Percentiles rank a stretch among this genome's conserved stretches.
Conservation (phyloP, 2,113 vertebrate genomes). For the Dipodomys ordii region DNA sequence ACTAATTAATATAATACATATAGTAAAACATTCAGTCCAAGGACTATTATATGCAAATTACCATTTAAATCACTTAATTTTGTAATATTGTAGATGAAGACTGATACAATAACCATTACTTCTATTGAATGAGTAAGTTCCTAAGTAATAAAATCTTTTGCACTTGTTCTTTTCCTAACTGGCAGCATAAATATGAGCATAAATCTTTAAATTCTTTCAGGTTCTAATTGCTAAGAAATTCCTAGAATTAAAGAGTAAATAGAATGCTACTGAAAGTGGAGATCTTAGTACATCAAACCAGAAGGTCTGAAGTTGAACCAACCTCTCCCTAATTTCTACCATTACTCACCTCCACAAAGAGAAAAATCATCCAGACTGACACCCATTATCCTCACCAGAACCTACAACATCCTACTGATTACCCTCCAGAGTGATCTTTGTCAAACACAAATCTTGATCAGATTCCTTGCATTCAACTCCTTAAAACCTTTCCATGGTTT, state of each 20-base stretch:
- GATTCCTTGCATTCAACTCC: not conserved
- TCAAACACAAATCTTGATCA: not conserved
- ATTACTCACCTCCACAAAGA: not conserved
- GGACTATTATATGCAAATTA: not conserved
- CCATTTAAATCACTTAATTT: slow-evolving; percentile 11
- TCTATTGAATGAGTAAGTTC: not conserved
- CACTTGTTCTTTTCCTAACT: not conserved
- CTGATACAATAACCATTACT: not conserved
- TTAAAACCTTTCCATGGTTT: not conserved
- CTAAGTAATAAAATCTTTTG: slow-evolving; percentile 20
- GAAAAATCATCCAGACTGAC: not conserved
- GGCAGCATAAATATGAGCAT: not conserved
- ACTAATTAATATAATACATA: slow-evolving; percentile 21
- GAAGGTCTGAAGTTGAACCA: not conserved
- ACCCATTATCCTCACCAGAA: too few relatives aligned
- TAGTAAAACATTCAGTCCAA: slow-evolving; percentile 1
- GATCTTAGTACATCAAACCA: not conserved
- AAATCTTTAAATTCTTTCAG: not conserved
- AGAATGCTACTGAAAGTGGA: not conserved
- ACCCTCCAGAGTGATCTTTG: not conserved
- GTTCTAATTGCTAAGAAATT: not conserved
- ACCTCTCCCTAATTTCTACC: not conserved
- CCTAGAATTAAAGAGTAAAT: not conserved
- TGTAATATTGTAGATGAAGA: slow-evolving; percentile 36
- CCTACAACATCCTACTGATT: not conserved